Base-by-base conservation (phyloP, 2,888 invertebrate species). In the Leptura quadrifasciata region DNA sequence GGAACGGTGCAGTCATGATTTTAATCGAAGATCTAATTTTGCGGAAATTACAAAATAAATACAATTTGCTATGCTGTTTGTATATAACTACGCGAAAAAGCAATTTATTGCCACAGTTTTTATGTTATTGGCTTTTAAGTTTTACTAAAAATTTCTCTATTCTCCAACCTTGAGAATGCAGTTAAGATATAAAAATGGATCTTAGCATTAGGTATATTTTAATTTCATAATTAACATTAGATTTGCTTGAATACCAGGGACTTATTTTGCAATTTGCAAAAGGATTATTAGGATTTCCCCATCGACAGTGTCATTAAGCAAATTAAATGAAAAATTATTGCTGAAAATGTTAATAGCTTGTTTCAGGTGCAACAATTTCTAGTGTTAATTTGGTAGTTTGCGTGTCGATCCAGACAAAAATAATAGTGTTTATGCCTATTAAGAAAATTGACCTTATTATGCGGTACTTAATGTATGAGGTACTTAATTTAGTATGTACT, bases 121-220 rank as follows among this genome's bases (percentile, higher is more conserved):
- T 47, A 47, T 47, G n/a, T 6, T 1, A 47, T n/a, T n/a, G 17
- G n/a, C 47, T 47, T 47, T n/a, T 4, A 47, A 15, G 47, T 47
- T 47, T 47, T n/a, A n/a, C 47, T 47, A n/a, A n/a, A 47, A 47
- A 47, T 47, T 47, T 47, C 47, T 47, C n/a, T 47, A n/a, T 5
- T 47, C 47, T n/a, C 15, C 3, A 47, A 47, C 47, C 47, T 47
- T 47, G 47, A 47, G 2, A n/a, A 47, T 47, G 47, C 47, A 47
- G 47, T 47, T 47, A 47, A 47, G 47, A 47, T 47, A 47, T 47
- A 47, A 47, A 47, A 47, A 47, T 47, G 47, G 47, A 47, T 47
- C n/a, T 47, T 47, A n/a, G n/a, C n/a, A n/a, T n/a, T n/a, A n/a
- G n/a, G n/a, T n/a, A 47, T 15, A n/a, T 15, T 15, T 47, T n/a